Evolutionary conservation across 1,140 invertebrate species (phyloP).

Genomic region (Brachionus angularis): DNA sequence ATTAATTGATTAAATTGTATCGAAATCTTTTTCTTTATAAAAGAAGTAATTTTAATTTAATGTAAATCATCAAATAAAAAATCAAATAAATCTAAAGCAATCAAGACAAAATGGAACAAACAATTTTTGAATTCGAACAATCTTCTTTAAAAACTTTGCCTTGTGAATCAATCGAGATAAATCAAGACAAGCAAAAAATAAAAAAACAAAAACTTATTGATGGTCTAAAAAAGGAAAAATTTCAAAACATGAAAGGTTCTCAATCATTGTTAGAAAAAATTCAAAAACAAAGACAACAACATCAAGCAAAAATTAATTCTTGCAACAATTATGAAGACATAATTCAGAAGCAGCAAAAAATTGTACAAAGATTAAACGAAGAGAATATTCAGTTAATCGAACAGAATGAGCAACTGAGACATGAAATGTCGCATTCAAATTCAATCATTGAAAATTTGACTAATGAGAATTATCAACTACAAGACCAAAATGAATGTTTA

Average conservation of each 20-base stretch:
- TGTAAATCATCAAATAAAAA: no score
- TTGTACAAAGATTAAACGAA: background rate
- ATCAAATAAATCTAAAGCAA: no score
- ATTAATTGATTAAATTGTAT: no score
- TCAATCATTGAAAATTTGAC: background rate
- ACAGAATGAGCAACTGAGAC: background rate
- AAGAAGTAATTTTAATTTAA: no score
- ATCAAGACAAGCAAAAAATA: background rate
- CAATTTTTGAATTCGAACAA: no score
- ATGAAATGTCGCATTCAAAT: background rate
- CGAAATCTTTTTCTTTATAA: no score
- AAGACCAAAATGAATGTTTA: slow-evolving; percentile 1
- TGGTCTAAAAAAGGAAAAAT: background rate
- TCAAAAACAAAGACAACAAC: background rate
- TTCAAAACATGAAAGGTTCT: slow-evolving; percentile 9
- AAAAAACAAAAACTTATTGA: slow-evolving; percentile 4
- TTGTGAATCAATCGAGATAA: background rate
- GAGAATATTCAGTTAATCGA: background rate
- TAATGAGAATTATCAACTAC: background rate
- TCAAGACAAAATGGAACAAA: slow-evolving; percentile 5
- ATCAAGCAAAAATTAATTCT: background rate
- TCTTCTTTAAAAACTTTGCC: slow-evolving; percentile 4
- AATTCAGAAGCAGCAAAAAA: background rate
- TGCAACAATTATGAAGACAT: background rate
- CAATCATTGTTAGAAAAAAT: background rate